Base-by-base conservation (phyloP, 2,888 invertebrate genomes). In the Cacoxenus indagator region DNA sequence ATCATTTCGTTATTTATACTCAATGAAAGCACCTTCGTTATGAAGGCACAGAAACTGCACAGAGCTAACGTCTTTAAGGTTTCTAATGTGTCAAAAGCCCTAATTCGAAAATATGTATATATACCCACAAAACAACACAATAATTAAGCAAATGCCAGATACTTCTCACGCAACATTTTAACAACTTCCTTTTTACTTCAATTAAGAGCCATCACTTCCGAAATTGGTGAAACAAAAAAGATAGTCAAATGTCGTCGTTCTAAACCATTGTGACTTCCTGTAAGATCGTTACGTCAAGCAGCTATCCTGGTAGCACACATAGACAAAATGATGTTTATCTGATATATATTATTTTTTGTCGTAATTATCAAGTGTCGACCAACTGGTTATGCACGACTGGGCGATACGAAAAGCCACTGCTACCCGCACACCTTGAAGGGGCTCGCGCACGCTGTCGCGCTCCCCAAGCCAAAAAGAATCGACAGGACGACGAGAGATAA, bases 371-470 rank as follows among this genome's bases (percentile, higher is more conserved):
- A 77, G 71, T 73, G 82, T 75, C 77, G 76, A 66, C 65, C 69
- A 71, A 68, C 73, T 77, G 81, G 81, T 78, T 78, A 75, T 81
- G 83, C 72, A 70, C 74, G 77, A 83, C 67, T 81, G 74, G 65
- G 29, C 24, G 29, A n/a, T 1, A 29, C 27, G 14, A 26, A 26
- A 55, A 26, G 26, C n/a, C n/a, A 24, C 3, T 31, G 31, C 57
- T 37, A 64, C 61, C 64, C 29, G 9, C 43, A 61, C 57, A 37
- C 48, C 54, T 54, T 64, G 59, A 51, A 31, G 45, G 55, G 69
- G 5, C 31, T 31, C 55, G 65, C 54, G 19, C 45, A 31, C 14
- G 6, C 43, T n/a, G n/a, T n/a, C n/a, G n/a, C n/a, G n/a, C n/a
- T n/a, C 57, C 27, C 57, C 57, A 57, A 37, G 22, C 45, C 3